Percentiles rank a stretch among this genome's conserved stretches.
Conservation (phyloP, 1,140 invertebrate genomes). For the Bombus pascuorum region DNA sequence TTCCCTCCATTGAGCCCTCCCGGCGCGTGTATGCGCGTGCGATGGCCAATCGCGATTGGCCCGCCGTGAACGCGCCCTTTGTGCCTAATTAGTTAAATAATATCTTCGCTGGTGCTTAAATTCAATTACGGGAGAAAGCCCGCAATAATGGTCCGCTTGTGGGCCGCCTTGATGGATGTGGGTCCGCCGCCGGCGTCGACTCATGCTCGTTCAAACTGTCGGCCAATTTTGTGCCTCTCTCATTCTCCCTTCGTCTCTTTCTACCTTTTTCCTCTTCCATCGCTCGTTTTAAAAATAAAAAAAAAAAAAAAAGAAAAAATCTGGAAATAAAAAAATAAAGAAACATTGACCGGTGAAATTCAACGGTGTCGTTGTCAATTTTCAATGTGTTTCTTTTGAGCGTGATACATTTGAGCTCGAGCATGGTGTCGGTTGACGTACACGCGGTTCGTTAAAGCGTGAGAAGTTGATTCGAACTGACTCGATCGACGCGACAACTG, state of each 20-base stretch:
- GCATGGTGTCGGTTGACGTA: background rate
- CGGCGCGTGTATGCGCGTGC: slow-evolving; percentile 40
- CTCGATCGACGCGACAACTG: background rate
- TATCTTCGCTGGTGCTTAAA: slow-evolving; percentile 81
- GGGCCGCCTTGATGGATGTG: slow-evolving; percentile 76
- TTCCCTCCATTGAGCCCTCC: slow-evolving; percentile 31
- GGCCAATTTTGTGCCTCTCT: slow-evolving; percentile 50
- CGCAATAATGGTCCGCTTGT: slow-evolving; percentile 79
- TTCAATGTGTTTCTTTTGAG: background rate
- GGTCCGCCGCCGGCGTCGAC: slow-evolving; percentile 65
- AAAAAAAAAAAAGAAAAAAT: too few species aligned
- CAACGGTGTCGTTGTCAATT: background rate
- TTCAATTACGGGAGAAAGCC: slow-evolving; percentile 80
- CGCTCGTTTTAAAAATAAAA: background rate
- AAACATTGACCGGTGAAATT: background rate
- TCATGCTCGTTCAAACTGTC: slow-evolving; percentile 51
- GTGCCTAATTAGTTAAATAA: slow-evolving; percentile 82
- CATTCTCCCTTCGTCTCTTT: background rate
- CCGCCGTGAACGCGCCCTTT: slow-evolving; percentile 79
- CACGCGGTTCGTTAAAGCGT: background rate
- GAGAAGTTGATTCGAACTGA: slow-evolving; percentile 13
- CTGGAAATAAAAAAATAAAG: too few species aligned
- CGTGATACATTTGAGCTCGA: background rate
- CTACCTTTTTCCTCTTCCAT: background rate
- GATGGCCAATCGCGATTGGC: slow-evolving; percentile 73